A percentile compares a stretch with the other conserved stretches of the same genome.
These are phyloP conservation scores for Orius insidiosus DNA, from an alignment of 1,140 invertebrate genomes.

Conservation along the genomic window DNA sequence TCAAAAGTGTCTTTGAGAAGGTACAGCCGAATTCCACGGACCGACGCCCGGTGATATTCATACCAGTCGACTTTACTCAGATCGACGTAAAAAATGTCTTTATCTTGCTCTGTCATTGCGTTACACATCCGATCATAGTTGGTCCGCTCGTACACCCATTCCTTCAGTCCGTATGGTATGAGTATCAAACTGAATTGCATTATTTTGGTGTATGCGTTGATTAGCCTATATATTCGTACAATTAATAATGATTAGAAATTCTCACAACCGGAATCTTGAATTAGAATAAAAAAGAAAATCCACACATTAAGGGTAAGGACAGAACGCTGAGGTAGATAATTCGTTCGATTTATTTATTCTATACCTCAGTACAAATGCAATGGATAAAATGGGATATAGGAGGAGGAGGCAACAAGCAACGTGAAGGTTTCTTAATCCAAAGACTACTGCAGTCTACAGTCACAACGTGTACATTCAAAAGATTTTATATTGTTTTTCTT, in stretches of 20 bases:
- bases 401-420: too few relatives aligned
- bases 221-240: too few relatives aligned
- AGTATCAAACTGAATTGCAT: constrained; percentile 51
- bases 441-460: too few relatives aligned
- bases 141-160: constrained; percentile 51
- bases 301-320: too few relatives aligned
- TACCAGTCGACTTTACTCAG: constrained; percentile 48
- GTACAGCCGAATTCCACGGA: constrained; percentile 2
- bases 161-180: constrained; percentile 48
- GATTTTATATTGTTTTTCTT: constrained; percentile 4
- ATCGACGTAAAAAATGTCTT: constrained; percentile 45
- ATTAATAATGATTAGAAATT: constrained; percentile 20
- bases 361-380: too few relatives aligned
- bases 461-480: too few relatives aligned
- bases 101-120: constrained; percentile 37
- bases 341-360: too few relatives aligned
- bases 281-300: too few relatives aligned
- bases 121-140: constrained; percentile 39
- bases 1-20: constrained; percentile 1
- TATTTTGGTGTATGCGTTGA: constrained; percentile 55
- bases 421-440: too few relatives aligned
- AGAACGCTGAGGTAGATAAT: too few relatives aligned
- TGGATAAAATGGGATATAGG: too few relatives aligned
- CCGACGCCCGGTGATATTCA: constrained; percentile 38
- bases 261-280: too few relatives aligned